These are phyloP conservation scores for Lutjanus campechanus DNA, from an alignment of 2,797 vertebrate species.

Conservation along the genomic window DNA sequence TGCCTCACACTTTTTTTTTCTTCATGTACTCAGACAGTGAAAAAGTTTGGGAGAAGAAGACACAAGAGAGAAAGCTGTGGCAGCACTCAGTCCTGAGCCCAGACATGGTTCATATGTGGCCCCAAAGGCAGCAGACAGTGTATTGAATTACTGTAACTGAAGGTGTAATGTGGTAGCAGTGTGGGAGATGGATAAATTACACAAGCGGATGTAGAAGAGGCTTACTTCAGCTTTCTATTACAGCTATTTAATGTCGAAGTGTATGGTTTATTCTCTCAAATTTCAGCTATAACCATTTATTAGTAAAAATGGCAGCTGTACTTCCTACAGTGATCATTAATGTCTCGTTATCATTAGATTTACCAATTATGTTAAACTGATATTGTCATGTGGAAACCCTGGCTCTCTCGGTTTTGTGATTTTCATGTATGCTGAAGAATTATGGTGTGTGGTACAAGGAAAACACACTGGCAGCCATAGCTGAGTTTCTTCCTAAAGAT, in stretches of 20 bases:
- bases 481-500: background rate
- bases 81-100: constrained; percentile 63
- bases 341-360: constrained; percentile 19
- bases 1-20: constrained; percentile 52
- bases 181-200: constrained; percentile 49
- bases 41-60: constrained; percentile 72
- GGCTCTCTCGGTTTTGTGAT: background rate
- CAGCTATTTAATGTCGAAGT: constrained; percentile 33
- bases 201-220: constrained; percentile 52
- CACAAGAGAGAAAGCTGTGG: constrained; percentile 66
- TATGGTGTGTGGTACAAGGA: background rate
- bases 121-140: constrained; percentile 74
- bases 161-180: constrained; percentile 74
- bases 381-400: constrained; percentile 3
- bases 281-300: constrained; percentile 25
- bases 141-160: constrained; percentile 79
- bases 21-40: constrained; percentile 57
- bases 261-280: constrained; percentile 34
- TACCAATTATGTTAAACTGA: constrained; percentile 6
- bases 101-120: constrained; percentile 72
- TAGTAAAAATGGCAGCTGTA: background rate
- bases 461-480: background rate
- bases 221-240: constrained; percentile 44
- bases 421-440: background rate
- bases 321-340: background rate